phyloP scores from a whole-genome alignment of 35 echinoderm and acorn worm genomes.

The Nesometra sesokonis region DNA sequence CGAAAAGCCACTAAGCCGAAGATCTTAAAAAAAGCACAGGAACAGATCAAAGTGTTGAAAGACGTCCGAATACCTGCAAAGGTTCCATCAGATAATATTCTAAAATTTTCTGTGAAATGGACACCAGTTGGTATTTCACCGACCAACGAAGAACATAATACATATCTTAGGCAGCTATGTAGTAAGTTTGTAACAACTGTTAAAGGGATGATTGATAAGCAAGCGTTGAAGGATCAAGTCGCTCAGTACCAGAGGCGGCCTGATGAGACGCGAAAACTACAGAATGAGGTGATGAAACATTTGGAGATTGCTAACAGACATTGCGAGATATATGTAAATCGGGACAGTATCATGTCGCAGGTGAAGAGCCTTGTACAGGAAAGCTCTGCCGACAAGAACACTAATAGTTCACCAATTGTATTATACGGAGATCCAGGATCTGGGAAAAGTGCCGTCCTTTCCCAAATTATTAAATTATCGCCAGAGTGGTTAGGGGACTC shows the following conservation, averaged over 20 bases:
- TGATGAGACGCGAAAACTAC: conserved; percentile 41
- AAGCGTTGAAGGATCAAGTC: conserved; percentile 48
- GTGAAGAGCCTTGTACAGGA: conserved; percentile 66
- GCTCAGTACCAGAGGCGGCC: conserved; percentile 34
- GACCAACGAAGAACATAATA: conserved; percentile 60
- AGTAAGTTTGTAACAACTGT: conserved; percentile 56
- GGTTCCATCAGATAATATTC: conserved; percentile 63
- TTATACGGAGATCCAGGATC: conserved; percentile 75
- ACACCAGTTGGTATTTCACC: conserved; percentile 63
- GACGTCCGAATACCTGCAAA: conserved; percentile 62
- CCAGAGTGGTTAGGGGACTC: conserved; percentile 79
- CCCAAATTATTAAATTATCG: conserved; percentile 65
- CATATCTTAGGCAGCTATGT: conserved; percentile 89
- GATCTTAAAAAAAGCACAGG: conserved; percentile 95
- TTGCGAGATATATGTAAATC: conserved; percentile 53
- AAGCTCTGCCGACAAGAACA: conserved; percentile 24
- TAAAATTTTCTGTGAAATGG: conserved; percentile 74
- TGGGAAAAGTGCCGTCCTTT: conserved; percentile 72
- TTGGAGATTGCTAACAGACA: conserved; percentile 47
- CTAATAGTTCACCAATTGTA: conserved; percentile 53
- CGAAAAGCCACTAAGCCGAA: conserved; percentile 92
- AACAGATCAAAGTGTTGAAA: conserved; percentile 85
- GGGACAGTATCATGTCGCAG: conserved; percentile 69
- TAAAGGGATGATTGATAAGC: conserved; percentile 71
- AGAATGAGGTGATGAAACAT: conserved; percentile 52